Base-by-base conservation (phyloP, 2,888 invertebrate genomes). In the Scaptomyza caliginosa region DNA sequence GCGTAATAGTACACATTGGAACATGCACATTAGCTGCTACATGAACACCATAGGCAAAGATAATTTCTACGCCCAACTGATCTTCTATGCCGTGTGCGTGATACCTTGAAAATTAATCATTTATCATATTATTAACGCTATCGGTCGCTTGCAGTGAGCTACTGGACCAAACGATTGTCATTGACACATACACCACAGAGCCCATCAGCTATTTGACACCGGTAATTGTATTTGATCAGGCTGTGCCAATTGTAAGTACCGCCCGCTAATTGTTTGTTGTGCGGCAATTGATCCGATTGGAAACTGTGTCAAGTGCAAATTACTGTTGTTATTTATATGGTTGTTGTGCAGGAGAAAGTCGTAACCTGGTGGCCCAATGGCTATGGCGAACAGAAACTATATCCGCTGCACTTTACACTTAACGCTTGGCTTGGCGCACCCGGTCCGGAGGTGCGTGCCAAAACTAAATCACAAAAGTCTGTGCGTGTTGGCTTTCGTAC, bases 341-440 rank as follows among this genome's bases (percentile, higher is more conserved):
- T 56, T 58, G 26, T 40, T 62, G 59, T 48, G 13, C 46, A 93
- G 93, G 81, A 89, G 26, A 79, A 90, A 43, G 93, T 96, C 0
- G 89, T 93, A 39, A 80, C 93, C 17, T 99, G 99, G 99, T 99
- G 98, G 98, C 99, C 99, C 0, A 98, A 97, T 91, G 98, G 98
- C 19, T 96, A 94, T 84, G 98, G 98, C 1, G 90, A 93, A 1
- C 98, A 96, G 89, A 93, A 93, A 0, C 91, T 99, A 3, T 99
- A 99, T 88, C 91, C 93, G 5, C 88, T 97, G 45, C 92, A 92
- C 55, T 92, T 95, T 0, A 92, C 92, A 0, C 92, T 91, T 32
- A 87, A 91, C 30, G 92, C 93, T 59, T 89, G 90, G 89, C 45
- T 82, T 49, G 73, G 65, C 16, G 16, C 30, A 8, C 28, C 52